Base-by-base conservation (phyloP, 2,888 invertebrate species). In the Dasysyrphus tricinctus region DNA sequence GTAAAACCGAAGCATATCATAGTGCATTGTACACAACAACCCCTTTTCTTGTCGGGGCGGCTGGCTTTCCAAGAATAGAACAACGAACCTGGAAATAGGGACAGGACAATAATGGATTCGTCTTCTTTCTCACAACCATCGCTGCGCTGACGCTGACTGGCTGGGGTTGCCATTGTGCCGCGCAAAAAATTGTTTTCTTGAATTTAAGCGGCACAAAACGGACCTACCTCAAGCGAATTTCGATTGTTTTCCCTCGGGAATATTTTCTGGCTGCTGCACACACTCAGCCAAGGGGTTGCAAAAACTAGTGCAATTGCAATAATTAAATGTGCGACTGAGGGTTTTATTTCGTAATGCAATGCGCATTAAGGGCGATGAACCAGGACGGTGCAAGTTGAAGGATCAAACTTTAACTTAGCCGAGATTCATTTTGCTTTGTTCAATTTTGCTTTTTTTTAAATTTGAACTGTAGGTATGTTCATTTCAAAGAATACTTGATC, bases 211-310 rank as follows among this genome's bases (percentile, higher is more conserved):
- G 59, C 47, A 67, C 39, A 44, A 63, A 65, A 57, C 80, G 56
- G 73, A 77, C 85, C 85, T 85, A 85, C 80, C 85, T 85, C 80
- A 85, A 85, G 69, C 49, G 47, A 59, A 77, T 72, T 73, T 69
- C 61, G 65, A 85, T 85, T 85, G 80, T 80, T 76, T 76, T 76
- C 67, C 59, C 54, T 72, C 61, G 73, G 16, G 14, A 51, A 39
- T 47, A 85, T 67, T 80, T 69, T 56, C 73, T 65, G 69, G 67
- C 61, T 77, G 67, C 54, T 63, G 69, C 59, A 76, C 72, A 69
- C 44, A 72, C 69, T 69, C 44, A 63, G 61, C 73, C 63, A 75
- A 44, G 49, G 79, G 75, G 70, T 83, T 79, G 83, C 79, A 75
- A 79, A 79, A 78, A 75, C 37, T 78, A 83, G 56, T 75, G 69